Conservation (phyloP, 1,140 invertebrate species). For the Apis dorsata region DNA sequence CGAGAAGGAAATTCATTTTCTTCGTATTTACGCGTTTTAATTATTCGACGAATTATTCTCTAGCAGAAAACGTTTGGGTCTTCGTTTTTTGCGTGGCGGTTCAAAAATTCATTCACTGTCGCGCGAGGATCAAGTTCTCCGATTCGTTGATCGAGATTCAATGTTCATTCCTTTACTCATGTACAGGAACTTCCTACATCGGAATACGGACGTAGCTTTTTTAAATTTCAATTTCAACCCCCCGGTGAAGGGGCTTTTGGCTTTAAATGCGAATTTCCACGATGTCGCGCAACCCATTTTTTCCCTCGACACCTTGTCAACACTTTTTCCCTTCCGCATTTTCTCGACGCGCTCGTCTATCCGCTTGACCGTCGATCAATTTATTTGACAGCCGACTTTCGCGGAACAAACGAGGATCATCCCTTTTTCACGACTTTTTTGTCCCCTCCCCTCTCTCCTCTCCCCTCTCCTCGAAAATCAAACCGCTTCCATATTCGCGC, state of each 20-base stretch:
- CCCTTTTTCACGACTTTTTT: background rate
- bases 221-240: slow-evolving; percentile 13
- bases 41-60: too few relatives aligned
- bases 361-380: slow-evolving; percentile 24
- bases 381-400: slow-evolving; percentile 13
- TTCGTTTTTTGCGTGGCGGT: too few relatives aligned
- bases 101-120: too few relatives aligned
- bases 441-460: too few relatives aligned
- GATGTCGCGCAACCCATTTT: slow-evolving; percentile 4
- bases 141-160: too few relatives aligned
- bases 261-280: slow-evolving; percentile 9
- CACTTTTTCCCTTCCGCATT: background rate
- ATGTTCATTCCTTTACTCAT: too few relatives aligned
- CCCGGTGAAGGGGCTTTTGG: too few relatives aligned
- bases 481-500: too few relatives aligned
- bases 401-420: slow-evolving; percentile 21
- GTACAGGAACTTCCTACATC: too few relatives aligned
- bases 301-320: slow-evolving; percentile 19
- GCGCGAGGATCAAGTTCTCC: background rate
- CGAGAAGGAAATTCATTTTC: too few relatives aligned
- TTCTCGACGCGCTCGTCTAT: background rate
- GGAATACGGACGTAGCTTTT: background rate
- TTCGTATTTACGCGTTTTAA: too few relatives aligned
- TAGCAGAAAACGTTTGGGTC: too few relatives aligned
- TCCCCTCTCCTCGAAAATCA: background rate